Evolutionary conservation across 2,113 vertebrate species (phyloP).

Genomic region (Phasianus colchicus): DNA sequence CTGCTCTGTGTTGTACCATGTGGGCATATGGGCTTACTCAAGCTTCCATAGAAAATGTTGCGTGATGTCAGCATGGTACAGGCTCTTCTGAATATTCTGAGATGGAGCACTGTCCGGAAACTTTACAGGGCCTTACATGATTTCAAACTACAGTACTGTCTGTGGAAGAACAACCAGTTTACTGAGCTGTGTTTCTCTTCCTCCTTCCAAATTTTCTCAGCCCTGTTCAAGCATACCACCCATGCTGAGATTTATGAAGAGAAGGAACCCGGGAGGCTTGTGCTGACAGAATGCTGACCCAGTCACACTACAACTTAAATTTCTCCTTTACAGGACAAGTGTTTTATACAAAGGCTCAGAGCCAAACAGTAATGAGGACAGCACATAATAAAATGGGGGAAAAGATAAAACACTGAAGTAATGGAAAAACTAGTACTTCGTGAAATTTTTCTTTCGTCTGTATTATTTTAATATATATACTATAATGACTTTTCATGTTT

Average conservation of each 20-base stretch:
- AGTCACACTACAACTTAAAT: not conserved
- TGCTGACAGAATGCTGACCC: not conserved
- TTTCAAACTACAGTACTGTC: not conserved
- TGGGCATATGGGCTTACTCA: rapidly evolving
- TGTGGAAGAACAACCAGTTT: not conserved
- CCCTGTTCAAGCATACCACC: not conserved
- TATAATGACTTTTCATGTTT: not conserved
- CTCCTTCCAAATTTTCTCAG: not conserved
- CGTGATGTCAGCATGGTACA: not conserved
- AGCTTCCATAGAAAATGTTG: not conserved
- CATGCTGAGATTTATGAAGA: not conserved
- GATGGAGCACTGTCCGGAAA: not conserved
- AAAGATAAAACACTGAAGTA: not conserved
- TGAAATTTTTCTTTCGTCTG: not conserved
- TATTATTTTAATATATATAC: not conserved
- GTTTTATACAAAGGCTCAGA: not conserved
- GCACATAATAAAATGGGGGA: not conserved
- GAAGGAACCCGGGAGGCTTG: not conserved
- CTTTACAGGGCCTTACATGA: not conserved
- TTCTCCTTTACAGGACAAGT: not conserved
- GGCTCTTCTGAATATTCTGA: not conserved
- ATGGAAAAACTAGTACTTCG: not conserved
- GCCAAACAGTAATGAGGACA: not conserved
- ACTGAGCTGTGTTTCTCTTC: not conserved
- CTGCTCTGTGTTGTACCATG: not conserved